These are phyloP conservation scores for Rattus rattus DNA, from an alignment of 2,113 vertebrate species.

Conservation along the genomic window DNA sequence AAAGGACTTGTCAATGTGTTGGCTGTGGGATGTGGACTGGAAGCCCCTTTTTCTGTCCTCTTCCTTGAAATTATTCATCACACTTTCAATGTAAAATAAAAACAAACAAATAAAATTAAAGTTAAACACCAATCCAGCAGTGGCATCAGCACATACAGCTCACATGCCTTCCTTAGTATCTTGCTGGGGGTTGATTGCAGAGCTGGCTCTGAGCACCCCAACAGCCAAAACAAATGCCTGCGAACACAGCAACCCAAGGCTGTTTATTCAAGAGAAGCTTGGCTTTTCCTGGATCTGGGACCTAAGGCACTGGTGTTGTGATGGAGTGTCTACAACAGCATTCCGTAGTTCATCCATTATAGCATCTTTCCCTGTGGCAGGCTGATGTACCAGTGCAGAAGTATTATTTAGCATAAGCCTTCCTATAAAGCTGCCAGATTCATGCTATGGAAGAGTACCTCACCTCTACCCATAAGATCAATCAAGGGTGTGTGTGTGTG, in stretches of 20 bases:
- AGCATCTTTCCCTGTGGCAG: not conserved
- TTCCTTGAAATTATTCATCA: not conserved
- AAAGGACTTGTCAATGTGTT: not conserved
- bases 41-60: not conserved
- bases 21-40: not conserved
- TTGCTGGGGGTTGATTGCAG: not conserved
- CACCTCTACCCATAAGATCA: not conserved
- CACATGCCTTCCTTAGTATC: not conserved
- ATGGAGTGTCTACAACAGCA: not conserved
- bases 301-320: not conserved
- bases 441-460: not conserved
- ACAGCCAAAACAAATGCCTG: not conserved
- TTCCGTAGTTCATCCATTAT: not conserved
- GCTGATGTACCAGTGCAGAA: not conserved
- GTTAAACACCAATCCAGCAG: not conserved
- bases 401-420: conserved; percentile 27
- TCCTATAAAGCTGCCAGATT: not conserved
- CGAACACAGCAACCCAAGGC: not conserved
- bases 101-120: conserved; percentile 15
- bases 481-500: not conserved
- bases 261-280: not conserved
- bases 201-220: not conserved
- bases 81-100: conserved; percentile 42
- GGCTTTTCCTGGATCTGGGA: not conserved
- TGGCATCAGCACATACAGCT: not conserved